Percentiles rank a stretch among this genome's conserved stretches.
phyloP scores from a whole-genome alignment of 2,888 invertebrate genomes.

The Slavum lentiscoides region DNA sequence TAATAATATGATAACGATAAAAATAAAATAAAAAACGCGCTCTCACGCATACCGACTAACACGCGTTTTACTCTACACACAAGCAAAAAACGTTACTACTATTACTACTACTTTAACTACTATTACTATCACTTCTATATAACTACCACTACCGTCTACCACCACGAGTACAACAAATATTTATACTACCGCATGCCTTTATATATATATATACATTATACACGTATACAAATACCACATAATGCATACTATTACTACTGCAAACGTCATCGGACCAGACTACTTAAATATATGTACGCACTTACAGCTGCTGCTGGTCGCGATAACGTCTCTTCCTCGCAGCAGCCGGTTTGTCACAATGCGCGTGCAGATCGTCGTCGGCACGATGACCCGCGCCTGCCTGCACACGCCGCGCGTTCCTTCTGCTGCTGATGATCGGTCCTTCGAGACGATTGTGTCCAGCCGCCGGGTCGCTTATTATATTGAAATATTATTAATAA shows the following conservation, averaged over 20 bases:
- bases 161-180: background rate
- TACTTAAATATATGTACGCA: too few species aligned
- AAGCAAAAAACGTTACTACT: background rate
- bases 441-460: background rate
- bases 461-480: too few species aligned
- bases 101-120: background rate
- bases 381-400: slow-evolving; percentile 27
- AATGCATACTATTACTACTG: background rate
- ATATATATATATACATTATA: background rate
- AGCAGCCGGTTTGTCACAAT: slow-evolving; percentile 35
- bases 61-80: slow-evolving; percentile 6
- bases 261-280: too few species aligned
- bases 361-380: slow-evolving; percentile 15
- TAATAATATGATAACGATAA: slow-evolving; percentile 18
- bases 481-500: background rate
- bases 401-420: background rate
- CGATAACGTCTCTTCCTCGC: slow-evolving; percentile 13
- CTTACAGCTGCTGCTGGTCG: background rate
- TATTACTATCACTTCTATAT: background rate
- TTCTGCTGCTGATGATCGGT: background rate
- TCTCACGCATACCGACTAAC: background rate
- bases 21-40: slow-evolving; percentile 31
- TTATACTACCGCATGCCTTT: background rate
- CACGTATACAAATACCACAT: background rate
- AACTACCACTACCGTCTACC: background rate